A percentile compares a stretch with the other conserved stretches of the same genome.
These are phyloP conservation scores for Bostrychus sinensis DNA, from an alignment of 2,113 vertebrate species.

Conservation along the genomic window DNA sequence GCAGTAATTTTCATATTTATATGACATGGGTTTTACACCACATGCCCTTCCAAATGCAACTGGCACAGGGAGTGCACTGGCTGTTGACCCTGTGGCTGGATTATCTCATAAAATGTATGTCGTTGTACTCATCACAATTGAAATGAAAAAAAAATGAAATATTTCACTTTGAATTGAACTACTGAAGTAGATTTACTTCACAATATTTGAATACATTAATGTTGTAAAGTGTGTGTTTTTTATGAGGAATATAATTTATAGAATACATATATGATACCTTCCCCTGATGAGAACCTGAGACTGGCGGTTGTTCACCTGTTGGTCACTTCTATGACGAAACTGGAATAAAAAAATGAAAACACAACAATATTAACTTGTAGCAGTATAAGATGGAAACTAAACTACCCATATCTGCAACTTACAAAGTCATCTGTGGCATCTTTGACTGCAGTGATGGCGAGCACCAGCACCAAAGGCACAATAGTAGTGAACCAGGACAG, in stretches of 20 bases:
- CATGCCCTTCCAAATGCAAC: too few species aligned
- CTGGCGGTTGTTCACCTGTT: conserved; percentile 92
- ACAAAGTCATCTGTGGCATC: conserved; percentile 94
- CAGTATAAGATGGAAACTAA: background rate
- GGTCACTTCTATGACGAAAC: conserved; percentile 93
- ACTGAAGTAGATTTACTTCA: too few species aligned
- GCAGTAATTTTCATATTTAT: too few species aligned
- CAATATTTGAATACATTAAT: too few species aligned
- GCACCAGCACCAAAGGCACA: conserved; percentile 94
- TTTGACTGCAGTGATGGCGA: conserved; percentile 92
- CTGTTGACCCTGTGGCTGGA: too few species aligned
- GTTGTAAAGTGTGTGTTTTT: background rate
- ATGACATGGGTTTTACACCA: too few species aligned
- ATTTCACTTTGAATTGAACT: background rate
- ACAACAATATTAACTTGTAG: background rate
- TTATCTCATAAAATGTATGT: too few species aligned
- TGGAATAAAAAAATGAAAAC: conserved; percentile 47
- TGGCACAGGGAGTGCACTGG: too few species aligned
- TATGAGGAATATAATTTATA: background rate
- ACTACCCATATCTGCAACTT: conserved; percentile 44
- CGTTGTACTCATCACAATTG: too few species aligned
- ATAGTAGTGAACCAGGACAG: conserved; percentile 97
- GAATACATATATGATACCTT: conserved; percentile 60
- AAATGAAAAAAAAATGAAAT: background rate
- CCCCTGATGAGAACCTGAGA: conserved; percentile 90